These are phyloP conservation scores for Chelon labrosus DNA, from an alignment of 2,797 vertebrate species.

Conservation along the genomic window DNA sequence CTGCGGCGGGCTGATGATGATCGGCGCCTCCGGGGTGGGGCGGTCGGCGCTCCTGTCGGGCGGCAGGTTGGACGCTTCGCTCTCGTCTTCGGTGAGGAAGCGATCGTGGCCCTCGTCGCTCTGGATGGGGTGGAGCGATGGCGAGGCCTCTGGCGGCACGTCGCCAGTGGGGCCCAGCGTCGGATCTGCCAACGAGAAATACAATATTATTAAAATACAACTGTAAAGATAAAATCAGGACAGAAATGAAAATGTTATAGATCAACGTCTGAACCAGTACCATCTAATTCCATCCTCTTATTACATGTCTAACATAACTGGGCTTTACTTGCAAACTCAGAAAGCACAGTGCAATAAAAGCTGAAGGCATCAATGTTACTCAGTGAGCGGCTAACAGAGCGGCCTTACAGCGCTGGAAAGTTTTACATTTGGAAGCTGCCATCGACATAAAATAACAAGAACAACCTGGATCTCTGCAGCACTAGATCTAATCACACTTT, in stretches of 20 bases:
- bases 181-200: conserved; percentile 72
- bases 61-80: conserved; percentile 15
- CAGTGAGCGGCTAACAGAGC: conserved; percentile 44
- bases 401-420: conserved; percentile 57
- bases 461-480: conserved; percentile 47
- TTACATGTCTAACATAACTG: no score
- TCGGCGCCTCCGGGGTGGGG: conserved; percentile 91
- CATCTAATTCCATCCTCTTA: no score
- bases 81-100: conserved; percentile 58
- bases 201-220: neutral
- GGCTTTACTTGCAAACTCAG: no score
- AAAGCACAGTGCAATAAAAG: conserved; percentile 13
- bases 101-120: conserved; percentile 79
- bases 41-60: conserved; percentile 68
- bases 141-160: conserved; percentile 50
- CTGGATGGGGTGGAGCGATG: conserved; percentile 78
- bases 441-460: conserved; percentile 72
- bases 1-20: conserved; percentile 95
- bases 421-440: conserved; percentile 60
- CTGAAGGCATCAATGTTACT: conserved; percentile 23
- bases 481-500: conserved; percentile 65
- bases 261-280: no score
- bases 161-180: conserved; percentile 57
- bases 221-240: no score
- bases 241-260: no score